A percentile compares a stretch with the other conserved stretches of the same genome.
Conservation (phyloP, 1,140 invertebrate genomes). For the Atopsyche davidsoni region DNA sequence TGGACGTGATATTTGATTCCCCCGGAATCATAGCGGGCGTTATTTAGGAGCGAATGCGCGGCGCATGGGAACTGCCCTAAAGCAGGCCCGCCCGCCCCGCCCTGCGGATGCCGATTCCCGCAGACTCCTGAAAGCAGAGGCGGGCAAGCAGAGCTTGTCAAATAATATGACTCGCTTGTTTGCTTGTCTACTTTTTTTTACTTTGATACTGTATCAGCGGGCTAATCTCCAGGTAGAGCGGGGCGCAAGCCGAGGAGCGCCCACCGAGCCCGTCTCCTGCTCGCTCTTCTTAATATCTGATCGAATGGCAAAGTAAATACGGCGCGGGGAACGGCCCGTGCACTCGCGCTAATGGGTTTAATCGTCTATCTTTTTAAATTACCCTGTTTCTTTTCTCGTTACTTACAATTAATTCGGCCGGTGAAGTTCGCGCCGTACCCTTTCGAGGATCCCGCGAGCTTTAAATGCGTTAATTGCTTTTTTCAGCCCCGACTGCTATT, state of each 20-base stretch:
- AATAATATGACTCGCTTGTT: conserved; percentile 23
- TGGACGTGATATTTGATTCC: conserved; percentile 30
- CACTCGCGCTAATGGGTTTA: too few relatives aligned
- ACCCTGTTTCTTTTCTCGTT: too few relatives aligned
- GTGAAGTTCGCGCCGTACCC: conserved; percentile 33
- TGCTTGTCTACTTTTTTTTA: too few relatives aligned
- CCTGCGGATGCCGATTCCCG: conserved; percentile 22
- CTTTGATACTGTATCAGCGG: too few relatives aligned
- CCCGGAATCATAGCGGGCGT: conserved; percentile 23
- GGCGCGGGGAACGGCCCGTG: too few relatives aligned
- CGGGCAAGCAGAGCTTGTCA: conserved; percentile 15
- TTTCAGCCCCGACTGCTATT: conserved; percentile 20
- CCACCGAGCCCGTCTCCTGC: too few relatives aligned
- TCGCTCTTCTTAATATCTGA: too few relatives aligned
- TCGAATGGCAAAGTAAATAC: too few relatives aligned
- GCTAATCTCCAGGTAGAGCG: neutral
- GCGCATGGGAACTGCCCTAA: conserved; percentile 29
- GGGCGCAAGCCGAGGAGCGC: too few relatives aligned
- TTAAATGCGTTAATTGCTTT: conserved; percentile 16
- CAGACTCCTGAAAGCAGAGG: conserved; percentile 30
- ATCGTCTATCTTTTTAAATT: too few relatives aligned
- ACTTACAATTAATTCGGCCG: too few relatives aligned
- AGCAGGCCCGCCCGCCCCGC: conserved; percentile 11
- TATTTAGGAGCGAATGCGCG: conserved; percentile 29
- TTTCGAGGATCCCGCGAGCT: conserved; percentile 17